Evolutionary conservation across 2,113 vertebrate genomes (phyloP), one percentile per base, ranked within the genome.

Genomic region (Eptatretus burgeri): DNA sequence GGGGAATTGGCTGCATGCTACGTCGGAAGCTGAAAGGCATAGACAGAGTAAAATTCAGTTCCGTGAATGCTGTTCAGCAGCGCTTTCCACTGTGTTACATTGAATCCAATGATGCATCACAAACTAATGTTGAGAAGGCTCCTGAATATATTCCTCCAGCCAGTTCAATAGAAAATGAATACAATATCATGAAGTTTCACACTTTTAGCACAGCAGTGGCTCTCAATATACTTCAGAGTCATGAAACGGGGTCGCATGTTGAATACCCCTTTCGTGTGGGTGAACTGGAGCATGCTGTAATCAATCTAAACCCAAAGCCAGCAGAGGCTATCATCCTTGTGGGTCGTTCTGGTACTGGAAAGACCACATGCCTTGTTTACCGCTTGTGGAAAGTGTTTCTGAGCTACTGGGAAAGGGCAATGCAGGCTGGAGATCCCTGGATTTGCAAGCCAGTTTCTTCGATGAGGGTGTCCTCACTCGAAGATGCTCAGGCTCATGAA

Each of bases 121-220:
- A 60, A 19, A n/a, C 56, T 19, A 19, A 17, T n/a, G 19, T 19
- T 17, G 56, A n/a, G 10, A 79, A 82, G 70, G 52, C 51, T 49
- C n/a, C 50, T 53, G 62, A 66, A n/a, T 81, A 81, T 63, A 78
- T 77, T 66, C 80, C 79, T 10, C 79, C 78, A 2, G 77, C 78
- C 62, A 79, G 79, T 51, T 67, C 76, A 1, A 70, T 74, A 63
- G 77, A 80, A 65, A 69, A 78, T 0, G 80, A 81, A 64, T 81
- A 76, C 56, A 81, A 75, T 60, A 77, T 81, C 62, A 79, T 81
- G 73, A 82, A 81, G 66, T 82, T 82, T 66, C 80, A 82, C 67
- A 82, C 78, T 70, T 82, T 82, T 71, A 81, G 79, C 69, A 79
- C 75, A 63, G 75, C 74, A 68, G 79, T 81, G 78, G 80, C 76